Evolutionary conservation across 64 coral and sea anemone genomes (phyloP), one percentile per base, ranked within the genome.

Genomic region (Astreopora myriophthalma): DNA sequence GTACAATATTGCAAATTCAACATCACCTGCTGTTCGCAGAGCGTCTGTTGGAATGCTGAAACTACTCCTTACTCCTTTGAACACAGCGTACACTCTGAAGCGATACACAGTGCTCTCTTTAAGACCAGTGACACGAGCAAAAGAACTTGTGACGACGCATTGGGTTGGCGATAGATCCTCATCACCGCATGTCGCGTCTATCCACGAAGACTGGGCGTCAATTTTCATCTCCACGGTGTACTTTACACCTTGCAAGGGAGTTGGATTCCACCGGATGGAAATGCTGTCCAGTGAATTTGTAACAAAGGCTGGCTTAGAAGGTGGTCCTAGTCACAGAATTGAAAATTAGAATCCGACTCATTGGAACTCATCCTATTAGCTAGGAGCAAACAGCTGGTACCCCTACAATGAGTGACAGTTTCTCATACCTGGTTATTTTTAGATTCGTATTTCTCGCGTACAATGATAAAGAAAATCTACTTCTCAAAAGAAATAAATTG

Each of bases 11-110:
- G n/a, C n/a, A n/a, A n/a, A 5, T 44, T 37, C 22, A 75, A 36
- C 73, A 75, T 75, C 73, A 75, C 73, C 73, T 75, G 35, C 20
- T 25, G 73, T 75, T 75, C n/a, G 36, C 11, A 75, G n/a, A 9
- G 38, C 6, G 36, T 75, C 35, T 46, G 73, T 44, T n/a, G 36
- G 73, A 8, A 12, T 22, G 22, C 73, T 75, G 35, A 75, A 75
- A 8, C 46, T 38, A 75, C 73, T 75, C 9, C 23, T 40, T 35
- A 75, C 6, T 2, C n/a, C 37, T 25, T 75, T 25, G 38, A 10
- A 75, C 19, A 48, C 25, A 16, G 36, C 38, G 37, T 24, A 39
- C 17, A 75, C 73, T 27, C 73, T 75, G 36, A 75, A 75, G 37
- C 38, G 38, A 11, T 75, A 75, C 73, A 25, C 36, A 75, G 38